A percentile compares a stretch with the other conserved stretches of the same genome.
phyloP scores from a whole-genome alignment of 2,888 invertebrate species.

The Lypha dubia region DNA sequence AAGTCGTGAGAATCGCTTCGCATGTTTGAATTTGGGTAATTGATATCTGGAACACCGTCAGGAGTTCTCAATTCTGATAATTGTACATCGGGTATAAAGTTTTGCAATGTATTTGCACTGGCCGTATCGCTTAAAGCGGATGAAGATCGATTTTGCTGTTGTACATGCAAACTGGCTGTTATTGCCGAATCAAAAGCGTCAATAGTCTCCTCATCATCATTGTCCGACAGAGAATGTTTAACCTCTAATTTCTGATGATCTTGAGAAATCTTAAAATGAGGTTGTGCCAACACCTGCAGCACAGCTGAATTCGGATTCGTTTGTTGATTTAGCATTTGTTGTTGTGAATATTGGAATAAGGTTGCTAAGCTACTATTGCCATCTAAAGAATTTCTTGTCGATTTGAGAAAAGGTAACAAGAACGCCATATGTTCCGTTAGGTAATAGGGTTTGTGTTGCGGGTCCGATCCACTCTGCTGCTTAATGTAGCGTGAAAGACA shows the following conservation, averaged over 20 bases:
- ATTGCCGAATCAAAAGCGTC: constrained; percentile 80
- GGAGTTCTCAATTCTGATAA: constrained; percentile 76
- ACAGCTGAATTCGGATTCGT: constrained; percentile 47
- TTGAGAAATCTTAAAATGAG: constrained; percentile 64
- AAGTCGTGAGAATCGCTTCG: constrained; percentile 68
- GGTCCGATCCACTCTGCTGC: constrained; percentile 81
- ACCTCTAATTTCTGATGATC: constrained; percentile 75
- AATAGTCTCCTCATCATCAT: constrained; percentile 82
- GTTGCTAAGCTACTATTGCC: constrained; percentile 76
- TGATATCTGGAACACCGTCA: constrained; percentile 69
- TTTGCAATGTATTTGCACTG: constrained; percentile 81
- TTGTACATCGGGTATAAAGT: constrained; percentile 81
- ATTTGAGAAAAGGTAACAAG: constrained; percentile 82
- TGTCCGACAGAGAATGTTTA: constrained; percentile 81
- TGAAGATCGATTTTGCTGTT: constrained; percentile 71
- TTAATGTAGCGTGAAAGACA: constrained; percentile 83
- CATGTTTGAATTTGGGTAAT: constrained; percentile 70
- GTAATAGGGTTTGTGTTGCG: constrained; percentile 83
- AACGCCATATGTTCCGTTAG: constrained; percentile 83
- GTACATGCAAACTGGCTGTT: constrained; percentile 74
- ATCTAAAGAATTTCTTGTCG: constrained; percentile 80
- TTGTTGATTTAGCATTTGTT: constrained; percentile 68
- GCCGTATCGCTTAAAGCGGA: constrained; percentile 80
- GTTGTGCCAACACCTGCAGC: constrained; percentile 51
- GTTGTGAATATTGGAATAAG: constrained; percentile 77